Percentiles rank a stretch among this genome's conserved stretches.
phyloP scores from a whole-genome alignment of 2,797 vertebrate genomes.

The Neosilurus hyrtlii region DNA sequence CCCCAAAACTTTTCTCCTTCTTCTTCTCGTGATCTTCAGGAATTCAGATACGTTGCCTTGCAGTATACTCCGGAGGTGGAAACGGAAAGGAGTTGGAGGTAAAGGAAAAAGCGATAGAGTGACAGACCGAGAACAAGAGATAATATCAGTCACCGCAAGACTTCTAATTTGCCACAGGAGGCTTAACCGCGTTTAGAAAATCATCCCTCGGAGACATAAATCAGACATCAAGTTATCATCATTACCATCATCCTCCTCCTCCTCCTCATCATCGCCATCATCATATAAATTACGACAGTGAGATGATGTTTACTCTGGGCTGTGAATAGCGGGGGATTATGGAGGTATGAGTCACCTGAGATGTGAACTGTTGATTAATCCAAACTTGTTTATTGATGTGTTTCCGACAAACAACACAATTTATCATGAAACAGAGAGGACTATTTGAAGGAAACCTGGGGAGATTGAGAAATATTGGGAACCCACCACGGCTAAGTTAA shows the following conservation, averaged over 20 bases:
- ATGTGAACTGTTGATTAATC: constrained; percentile 22
- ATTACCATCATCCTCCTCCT: not conserved
- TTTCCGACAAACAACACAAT: not conserved
- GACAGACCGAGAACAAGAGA: not conserved
- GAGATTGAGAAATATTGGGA: not conserved
- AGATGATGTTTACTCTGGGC: constrained; percentile 23
- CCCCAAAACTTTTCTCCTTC: not conserved
- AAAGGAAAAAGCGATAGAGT: not conserved
- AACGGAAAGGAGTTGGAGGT: not conserved
- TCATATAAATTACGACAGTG: constrained; percentile 26
- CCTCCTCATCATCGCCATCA: not conserved
- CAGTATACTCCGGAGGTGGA: not conserved
- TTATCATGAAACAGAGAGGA: not conserved
- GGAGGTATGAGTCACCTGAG: constrained; percentile 26
- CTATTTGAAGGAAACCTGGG: not conserved
- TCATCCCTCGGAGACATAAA: constrained; percentile 40
- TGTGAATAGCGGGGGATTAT: constrained; percentile 33
- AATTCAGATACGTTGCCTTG: not conserved
- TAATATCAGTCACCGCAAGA: not conserved
- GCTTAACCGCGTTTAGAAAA: constrained; percentile 18
- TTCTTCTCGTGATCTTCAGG: not conserved
- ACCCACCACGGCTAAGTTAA: not conserved
- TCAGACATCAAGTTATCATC: constrained; percentile 29
- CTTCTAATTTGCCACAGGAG: constrained; percentile 4
- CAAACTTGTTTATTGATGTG: constrained; percentile 26